These are phyloP conservation scores for Triops cancriformis DNA, from an alignment of 1,140 invertebrate genomes.

Conservation along the genomic window DNA sequence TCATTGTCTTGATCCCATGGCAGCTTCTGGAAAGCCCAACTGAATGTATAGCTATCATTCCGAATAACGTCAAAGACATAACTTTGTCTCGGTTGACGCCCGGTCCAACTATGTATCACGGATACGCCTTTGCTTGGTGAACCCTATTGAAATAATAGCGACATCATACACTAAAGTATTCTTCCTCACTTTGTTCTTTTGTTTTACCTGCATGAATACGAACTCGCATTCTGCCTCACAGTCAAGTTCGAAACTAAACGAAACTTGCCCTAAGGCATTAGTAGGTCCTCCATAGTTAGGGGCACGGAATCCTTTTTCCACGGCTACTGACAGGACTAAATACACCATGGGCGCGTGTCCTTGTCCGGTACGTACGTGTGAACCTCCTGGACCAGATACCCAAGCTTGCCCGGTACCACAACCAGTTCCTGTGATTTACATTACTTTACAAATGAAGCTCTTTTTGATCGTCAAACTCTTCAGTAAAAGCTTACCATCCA, in stretches of 20 bases:
- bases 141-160: slow-evolving; percentile 33
- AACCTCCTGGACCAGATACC: slow-evolving; percentile 39
- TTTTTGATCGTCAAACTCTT: slow-evolving; percentile 16
- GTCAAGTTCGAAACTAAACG: slow-evolving; percentile 46
- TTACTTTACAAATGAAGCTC: background rate
- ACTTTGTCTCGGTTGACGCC: slow-evolving; percentile 37
- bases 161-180: too few species aligned
- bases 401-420: slow-evolving; percentile 39
- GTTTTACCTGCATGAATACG: slow-evolving; percentile 45
- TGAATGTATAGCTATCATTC: slow-evolving; percentile 46
- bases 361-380: slow-evolving; percentile 41
- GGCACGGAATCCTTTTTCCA: slow-evolving; percentile 44
- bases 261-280: slow-evolving; percentile 40
- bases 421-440: slow-evolving; percentile 33
- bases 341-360: slow-evolving; percentile 43
- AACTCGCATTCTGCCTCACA: slow-evolving; percentile 45
- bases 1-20: slow-evolving; percentile 35
- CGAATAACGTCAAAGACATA: slow-evolving; percentile 41
- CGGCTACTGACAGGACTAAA: slow-evolving; percentile 43
- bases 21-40: slow-evolving; percentile 50
- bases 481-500: slow-evolving; percentile 36
- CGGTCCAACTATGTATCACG: slow-evolving; percentile 43
- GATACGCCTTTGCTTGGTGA: slow-evolving; percentile 39
- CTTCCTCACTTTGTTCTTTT: slow-evolving; percentile 4
- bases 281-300: slow-evolving; percentile 28